phyloP scores from a whole-genome alignment of 2,113 vertebrate genomes.

The Rattus rattus region DNA sequence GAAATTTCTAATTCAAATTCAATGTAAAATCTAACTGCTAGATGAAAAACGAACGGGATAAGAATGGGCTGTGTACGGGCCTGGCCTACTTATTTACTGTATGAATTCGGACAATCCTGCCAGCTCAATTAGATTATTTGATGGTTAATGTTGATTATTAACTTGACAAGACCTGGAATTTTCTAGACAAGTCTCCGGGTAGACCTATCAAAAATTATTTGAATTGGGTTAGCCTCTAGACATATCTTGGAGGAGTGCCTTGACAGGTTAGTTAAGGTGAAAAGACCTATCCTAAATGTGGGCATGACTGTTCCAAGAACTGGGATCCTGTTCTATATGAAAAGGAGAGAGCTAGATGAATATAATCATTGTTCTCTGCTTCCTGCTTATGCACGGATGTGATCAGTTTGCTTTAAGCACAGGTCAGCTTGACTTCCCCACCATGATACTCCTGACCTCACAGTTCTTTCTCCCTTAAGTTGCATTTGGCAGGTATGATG shows the following conservation, averaged over 20 bases:
- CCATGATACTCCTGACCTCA: not conserved
- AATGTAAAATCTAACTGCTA: not conserved
- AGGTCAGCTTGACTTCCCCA: not conserved
- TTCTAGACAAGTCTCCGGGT: not conserved
- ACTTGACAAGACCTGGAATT: not conserved
- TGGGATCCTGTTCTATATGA: not conserved
- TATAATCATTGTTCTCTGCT: not conserved
- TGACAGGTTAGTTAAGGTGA: not conserved
- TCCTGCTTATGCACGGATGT: not conserved
- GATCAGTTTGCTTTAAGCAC: not conserved
- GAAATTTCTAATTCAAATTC: slow-evolving; percentile 32
- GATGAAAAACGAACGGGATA: not conserved
- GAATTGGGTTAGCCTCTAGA: not conserved
- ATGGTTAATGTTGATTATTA: not conserved
- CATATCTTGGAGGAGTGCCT: not conserved
- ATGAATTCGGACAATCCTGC: slow-evolving; percentile 12
- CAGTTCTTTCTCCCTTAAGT: not conserved
- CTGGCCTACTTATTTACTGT: slow-evolving; percentile 1
- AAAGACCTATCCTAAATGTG: not conserved
- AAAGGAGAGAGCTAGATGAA: not conserved
- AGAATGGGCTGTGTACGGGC: not conserved
- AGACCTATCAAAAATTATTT: not conserved
- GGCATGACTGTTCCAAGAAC: not conserved
- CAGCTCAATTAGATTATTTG: not conserved
- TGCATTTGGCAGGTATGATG: not conserved